Base-by-base conservation (phyloP, 2,113 vertebrate species). In the Sprattus sprattus region DNA sequence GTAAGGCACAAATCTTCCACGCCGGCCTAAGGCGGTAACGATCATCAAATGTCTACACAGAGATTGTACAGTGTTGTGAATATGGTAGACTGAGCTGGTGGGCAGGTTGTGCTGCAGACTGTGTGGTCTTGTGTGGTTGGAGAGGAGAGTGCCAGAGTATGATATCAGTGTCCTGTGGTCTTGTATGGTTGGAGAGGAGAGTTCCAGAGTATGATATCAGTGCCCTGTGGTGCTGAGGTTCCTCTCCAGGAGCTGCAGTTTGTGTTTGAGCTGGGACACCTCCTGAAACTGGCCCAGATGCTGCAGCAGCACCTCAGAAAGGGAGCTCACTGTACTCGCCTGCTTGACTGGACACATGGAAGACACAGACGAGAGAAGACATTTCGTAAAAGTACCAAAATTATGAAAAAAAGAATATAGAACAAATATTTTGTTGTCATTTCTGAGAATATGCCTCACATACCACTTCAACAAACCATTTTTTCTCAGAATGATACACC, bases 311-410 rank as follows among this genome's bases (percentile, higher is more conserved):
- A 64, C 47, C 84, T 89, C 89, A 22, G 54, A 50, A 4, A 89
- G 64, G n/a, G 81, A 82, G 45, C 85, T 82, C 47, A 89, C 85
- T 50, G 64, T 83, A 28, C 18, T 89, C 82, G 85, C 88, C 64
- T 89, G 89, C 82, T 85, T 85, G 28, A 85, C 89, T 89, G 44
- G 6, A 88, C 20, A 85, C 13, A 47, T 13, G 54, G 44, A 18
- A 82, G 45, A 82, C 15, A 86, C 1, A 71, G 44, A 46, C 39
- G 71, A 78, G 71, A 32, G 25, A 54, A 15, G 16, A 18, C 52
- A 16, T 54, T 54, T 15, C 18, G 15, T 4, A 64, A 25, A 64
- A 64, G 57, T n/a, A 22, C 6, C 57, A 64, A 25, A 64, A n/a
- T 64, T 8, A n/a, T n/a, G 1, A 8, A 64, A 64, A 8, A 10